A percentile compares a stretch with the other conserved stretches of the same genome.
Conservation (phyloP, 2,113 vertebrate genomes). For the Sigmodon hispidus region DNA sequence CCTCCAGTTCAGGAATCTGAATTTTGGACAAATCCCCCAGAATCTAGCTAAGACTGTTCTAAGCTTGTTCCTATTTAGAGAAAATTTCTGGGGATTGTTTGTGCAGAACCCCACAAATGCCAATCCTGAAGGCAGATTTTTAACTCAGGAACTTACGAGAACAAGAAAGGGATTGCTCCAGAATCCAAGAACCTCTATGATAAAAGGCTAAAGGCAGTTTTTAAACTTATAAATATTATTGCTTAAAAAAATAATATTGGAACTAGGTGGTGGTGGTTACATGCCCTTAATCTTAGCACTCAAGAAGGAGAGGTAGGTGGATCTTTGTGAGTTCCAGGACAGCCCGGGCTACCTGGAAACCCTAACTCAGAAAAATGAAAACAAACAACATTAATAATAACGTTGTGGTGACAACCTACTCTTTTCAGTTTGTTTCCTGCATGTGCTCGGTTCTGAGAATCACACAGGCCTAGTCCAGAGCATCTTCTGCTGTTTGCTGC, state of each 20-base stretch:
- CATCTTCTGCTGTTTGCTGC: accelerated
- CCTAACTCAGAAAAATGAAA: neutral
- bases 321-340: neutral
- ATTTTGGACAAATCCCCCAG: neutral
- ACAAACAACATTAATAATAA: neutral
- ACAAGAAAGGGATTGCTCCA: neutral
- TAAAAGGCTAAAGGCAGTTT: neutral
- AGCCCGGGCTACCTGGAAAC: neutral
- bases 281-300: neutral
- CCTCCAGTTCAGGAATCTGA: neutral
- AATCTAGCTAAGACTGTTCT: neutral
- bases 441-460: neutral
- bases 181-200: neutral
- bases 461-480: neutral
- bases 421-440: neutral
- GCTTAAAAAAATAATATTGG: neutral
- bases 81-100: neutral
- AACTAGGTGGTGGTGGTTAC: neutral
- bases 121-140: neutral
- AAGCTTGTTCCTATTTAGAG: neutral
- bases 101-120: neutral
- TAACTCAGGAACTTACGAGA: neutral
- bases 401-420: neutral
- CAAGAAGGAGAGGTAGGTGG: neutral
- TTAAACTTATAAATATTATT: neutral